These are phyloP conservation scores for Colaptes auratus DNA, from an alignment of 2,113 vertebrate genomes.

Conservation along the genomic window DNA sequence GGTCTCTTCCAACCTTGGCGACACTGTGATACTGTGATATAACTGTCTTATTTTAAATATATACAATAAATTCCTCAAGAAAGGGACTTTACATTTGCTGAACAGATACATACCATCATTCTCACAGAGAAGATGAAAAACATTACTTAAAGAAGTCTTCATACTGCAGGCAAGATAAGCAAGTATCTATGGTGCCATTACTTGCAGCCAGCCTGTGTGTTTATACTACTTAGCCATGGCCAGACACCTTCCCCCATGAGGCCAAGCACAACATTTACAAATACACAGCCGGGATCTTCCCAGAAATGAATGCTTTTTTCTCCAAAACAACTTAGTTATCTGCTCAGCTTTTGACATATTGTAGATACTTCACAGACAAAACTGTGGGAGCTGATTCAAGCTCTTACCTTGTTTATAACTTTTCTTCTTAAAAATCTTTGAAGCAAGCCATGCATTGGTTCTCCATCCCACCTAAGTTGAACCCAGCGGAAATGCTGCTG, in stretches of 20 bases:
- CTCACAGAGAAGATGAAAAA: not conserved
- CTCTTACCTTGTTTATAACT: slow-evolving; percentile 85
- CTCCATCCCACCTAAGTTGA: slow-evolving; percentile 91
- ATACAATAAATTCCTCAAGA: not conserved
- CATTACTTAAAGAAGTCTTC: not conserved
- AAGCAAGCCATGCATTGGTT: slow-evolving; percentile 89
- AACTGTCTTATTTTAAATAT: not conserved
- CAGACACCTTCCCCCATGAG: not conserved
- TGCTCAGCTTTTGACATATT: not conserved
- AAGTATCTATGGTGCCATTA: not conserved
- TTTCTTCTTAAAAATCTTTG: slow-evolving; percentile 87
- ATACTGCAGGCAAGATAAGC: not conserved
- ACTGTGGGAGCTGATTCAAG: not conserved
- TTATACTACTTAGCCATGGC: not conserved
- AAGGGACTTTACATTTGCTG: not conserved
- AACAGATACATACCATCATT: not conserved
- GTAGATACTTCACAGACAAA: not conserved
- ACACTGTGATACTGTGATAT: no score
- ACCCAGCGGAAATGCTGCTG: slow-evolving; percentile 98
- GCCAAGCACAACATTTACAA: not conserved
- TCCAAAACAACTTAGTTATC: not conserved
- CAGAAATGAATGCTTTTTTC: not conserved
- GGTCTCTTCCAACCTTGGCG: no score
- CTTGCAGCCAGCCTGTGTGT: not conserved
- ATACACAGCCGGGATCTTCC: not conserved